phyloP scores from a whole-genome alignment of 2,888 invertebrate genomes.

The Apomyelois bistriatella region DNA sequence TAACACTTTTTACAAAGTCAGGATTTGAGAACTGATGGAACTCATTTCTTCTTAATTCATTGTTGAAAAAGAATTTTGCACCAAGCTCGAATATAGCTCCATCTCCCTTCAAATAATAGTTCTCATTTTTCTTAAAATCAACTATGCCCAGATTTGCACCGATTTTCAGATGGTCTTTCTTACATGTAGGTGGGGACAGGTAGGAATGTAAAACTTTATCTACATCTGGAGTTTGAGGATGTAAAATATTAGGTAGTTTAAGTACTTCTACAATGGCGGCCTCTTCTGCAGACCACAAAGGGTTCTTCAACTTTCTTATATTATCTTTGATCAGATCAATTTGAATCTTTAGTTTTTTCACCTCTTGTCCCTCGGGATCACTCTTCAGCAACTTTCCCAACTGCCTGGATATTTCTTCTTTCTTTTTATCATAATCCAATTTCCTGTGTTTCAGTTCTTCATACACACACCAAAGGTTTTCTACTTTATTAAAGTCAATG shows the following conservation, averaged over 20 bases:
- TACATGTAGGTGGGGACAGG: slow-evolving; percentile 41
- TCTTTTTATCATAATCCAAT: slow-evolving; percentile 71
- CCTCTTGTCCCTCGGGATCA: slow-evolving; percentile 51
- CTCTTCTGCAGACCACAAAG: slow-evolving; percentile 87
- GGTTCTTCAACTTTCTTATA: slow-evolving; percentile 81
- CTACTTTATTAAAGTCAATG: slow-evolving; percentile 77
- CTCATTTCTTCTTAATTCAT: slow-evolving; percentile 58
- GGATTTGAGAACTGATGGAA: slow-evolving; percentile 86
- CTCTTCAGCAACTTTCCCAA: slow-evolving; percentile 65
- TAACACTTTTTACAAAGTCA: slow-evolving; percentile 87
- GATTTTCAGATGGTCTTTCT: slow-evolving; percentile 77
- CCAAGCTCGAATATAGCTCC: slow-evolving; percentile 86
- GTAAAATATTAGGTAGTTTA: slow-evolving; percentile 85
- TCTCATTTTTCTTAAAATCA: slow-evolving; percentile 79
- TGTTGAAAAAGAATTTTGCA: slow-evolving; percentile 73
- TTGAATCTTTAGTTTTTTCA: slow-evolving; percentile 78
- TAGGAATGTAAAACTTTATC: slow-evolving; percentile 47
- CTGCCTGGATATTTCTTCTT: slow-evolving; percentile 65
- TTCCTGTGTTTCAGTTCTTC: slow-evolving; percentile 75
- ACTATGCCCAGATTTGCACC: slow-evolving; percentile 73
- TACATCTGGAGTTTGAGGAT: slow-evolving; percentile 80
- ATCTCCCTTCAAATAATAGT: slow-evolving; percentile 82
- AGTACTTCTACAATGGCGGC: slow-evolving; percentile 82
- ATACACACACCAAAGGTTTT: slow-evolving; percentile 82
- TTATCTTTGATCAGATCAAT: slow-evolving; percentile 80